These are phyloP conservation scores for Merodon equestris DNA, from an alignment of 2,888 invertebrate species.

Conservation along the genomic window DNA sequence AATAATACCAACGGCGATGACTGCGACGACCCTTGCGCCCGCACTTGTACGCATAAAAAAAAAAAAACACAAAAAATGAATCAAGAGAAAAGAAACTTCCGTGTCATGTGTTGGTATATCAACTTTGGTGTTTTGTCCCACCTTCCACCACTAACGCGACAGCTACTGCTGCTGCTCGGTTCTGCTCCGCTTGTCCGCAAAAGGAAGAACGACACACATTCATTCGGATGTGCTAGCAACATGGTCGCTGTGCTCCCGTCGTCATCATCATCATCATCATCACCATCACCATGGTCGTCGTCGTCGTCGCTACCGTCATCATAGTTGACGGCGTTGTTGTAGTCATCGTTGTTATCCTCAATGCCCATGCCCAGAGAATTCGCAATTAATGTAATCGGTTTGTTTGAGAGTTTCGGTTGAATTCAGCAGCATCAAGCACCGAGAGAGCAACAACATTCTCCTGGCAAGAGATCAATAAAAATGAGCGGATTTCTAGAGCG, in stretches of 20 bases:
- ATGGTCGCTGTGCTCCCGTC: constrained; percentile 23
- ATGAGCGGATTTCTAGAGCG: constrained; percentile 58
- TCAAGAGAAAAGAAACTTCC: constrained; percentile 48
- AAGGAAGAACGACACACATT: constrained; percentile 47
- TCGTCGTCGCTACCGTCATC: not conserved
- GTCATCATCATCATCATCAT: constrained; percentile 3
- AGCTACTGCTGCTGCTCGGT: constrained; percentile 8
- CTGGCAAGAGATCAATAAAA: constrained; percentile 62
- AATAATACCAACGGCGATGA: constrained; percentile 31
- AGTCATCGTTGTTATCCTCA: constrained; percentile 52
- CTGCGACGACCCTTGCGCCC: constrained; percentile 62
- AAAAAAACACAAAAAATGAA: constrained; percentile 47
- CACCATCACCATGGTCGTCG: constrained; percentile 8
- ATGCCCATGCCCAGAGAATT: constrained; percentile 67
- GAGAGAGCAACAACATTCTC: constrained; percentile 59
- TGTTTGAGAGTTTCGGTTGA: constrained; percentile 64
- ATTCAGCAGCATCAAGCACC: constrained; percentile 49
- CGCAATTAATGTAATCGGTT: constrained; percentile 67
- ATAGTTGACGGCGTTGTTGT: constrained; percentile 7
- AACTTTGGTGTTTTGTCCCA: not conserved
- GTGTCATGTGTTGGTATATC: constrained; percentile 64
- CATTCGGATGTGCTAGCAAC: constrained; percentile 47
- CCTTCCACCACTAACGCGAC: constrained; percentile 1
- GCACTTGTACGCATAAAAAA: constrained; percentile 26
- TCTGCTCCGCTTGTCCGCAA: constrained; percentile 25